These are phyloP conservation scores for Orcinus orca DNA, from an alignment of 2,113 vertebrate species.

Conservation along the genomic window DNA sequence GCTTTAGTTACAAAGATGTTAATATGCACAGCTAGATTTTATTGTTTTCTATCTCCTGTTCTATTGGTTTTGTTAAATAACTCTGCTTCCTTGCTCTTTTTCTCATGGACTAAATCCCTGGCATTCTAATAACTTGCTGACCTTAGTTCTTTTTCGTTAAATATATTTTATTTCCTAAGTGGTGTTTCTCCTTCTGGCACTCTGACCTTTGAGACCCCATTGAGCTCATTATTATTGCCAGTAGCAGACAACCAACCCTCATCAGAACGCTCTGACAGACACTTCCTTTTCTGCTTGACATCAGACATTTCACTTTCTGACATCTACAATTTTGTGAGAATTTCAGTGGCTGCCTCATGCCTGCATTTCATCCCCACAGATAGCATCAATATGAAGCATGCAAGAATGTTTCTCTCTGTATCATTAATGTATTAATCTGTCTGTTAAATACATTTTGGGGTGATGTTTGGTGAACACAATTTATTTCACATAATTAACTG, in stretches of 20 bases:
- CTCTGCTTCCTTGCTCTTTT: not conserved
- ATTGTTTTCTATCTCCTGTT: not conserved
- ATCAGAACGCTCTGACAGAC: constrained; percentile 15
- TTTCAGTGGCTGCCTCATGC: not conserved
- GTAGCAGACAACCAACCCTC: not conserved
- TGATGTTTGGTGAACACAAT: not conserved
- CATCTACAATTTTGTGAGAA: constrained; percentile 41
- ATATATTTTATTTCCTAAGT: not conserved
- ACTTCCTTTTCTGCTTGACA: constrained; percentile 24
- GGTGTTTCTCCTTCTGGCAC: constrained; percentile 10
- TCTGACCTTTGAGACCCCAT: constrained; percentile 8
- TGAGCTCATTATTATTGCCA: constrained; percentile 20
- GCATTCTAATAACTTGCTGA: not conserved
- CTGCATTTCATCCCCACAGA: not conserved
- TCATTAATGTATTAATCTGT: not conserved
- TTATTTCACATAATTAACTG: not conserved
- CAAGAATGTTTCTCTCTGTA: not conserved
- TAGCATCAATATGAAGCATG: not conserved
- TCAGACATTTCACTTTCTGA: constrained; percentile 47
- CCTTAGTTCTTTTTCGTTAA: constrained; percentile 55
- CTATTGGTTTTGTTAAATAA: not conserved
- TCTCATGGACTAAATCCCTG: not conserved
- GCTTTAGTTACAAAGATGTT: not conserved
- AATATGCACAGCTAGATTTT: not conserved
- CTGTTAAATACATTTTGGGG: not conserved